Evolutionary conservation across 2,888 invertebrate genomes (phyloP), one percentile per base, ranked within the genome.

Genomic region (Xestia sexstrigata): DNA sequence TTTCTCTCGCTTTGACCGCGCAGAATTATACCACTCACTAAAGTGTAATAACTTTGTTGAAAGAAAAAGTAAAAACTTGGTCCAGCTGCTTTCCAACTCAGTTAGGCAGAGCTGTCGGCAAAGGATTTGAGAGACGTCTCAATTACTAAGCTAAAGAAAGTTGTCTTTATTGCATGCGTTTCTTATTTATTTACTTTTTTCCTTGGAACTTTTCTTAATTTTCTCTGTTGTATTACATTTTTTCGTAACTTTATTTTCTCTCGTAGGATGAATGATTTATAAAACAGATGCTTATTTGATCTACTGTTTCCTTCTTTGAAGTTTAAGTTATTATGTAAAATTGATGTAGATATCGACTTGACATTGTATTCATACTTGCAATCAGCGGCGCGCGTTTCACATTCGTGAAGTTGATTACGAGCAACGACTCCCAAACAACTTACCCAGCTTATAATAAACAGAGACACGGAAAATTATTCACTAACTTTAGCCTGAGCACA

Each of bases 381-480:
- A 93, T 93, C 93, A 93, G 91, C 88, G 91, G 91, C 90, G 90
- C 88, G 91, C 87, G 88, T 89, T 90, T 90, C 92, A 94, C 93
- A 93, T 93, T 93, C 88, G 91, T 89, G 89, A 91, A 93, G 93
- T 93, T 95, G 93, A 94, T 95, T 95, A 94, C 93, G 92, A 89
- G 89, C 92, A 93, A 92, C 93, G 93, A 94, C 93, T 94, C 91
- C 90, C 91, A 89, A 90, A 91, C 90, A 95, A 95, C 95, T 95
- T 95, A 91, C 90, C 91, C 91, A 90, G 95, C 94, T 94, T 94
- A 96, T 95, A 95, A 95, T 95, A 95, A 95, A 95, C 96, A 96
- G 95, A 95, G 95, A 96, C 95, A 95, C 93, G 94, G 95, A 95
- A 95, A 95, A 96, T 96, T 96, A 96, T 96, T 96, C 95, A 93